These are phyloP conservation scores for Agelastica alni DNA, from an alignment of 2,888 invertebrate species.

Conservation along the genomic window DNA sequence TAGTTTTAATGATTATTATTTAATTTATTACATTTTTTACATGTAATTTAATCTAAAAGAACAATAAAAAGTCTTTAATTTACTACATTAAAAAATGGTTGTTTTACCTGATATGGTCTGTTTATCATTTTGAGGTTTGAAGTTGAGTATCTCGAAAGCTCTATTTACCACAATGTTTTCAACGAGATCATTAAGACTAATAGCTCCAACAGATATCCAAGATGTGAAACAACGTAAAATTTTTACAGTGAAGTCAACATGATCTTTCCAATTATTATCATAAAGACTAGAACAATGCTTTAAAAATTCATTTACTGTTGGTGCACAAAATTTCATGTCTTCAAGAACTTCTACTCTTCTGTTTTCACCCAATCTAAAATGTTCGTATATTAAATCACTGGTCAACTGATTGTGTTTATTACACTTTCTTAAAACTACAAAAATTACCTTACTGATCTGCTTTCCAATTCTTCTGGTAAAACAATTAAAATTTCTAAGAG, in stretches of 20 bases:
- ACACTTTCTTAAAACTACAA: slow-evolving; percentile 7
- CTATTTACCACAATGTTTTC: slow-evolving; percentile 74
- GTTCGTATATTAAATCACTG: no score
- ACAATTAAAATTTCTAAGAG: slow-evolving; percentile 91
- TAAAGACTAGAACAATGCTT: slow-evolving; percentile 73
- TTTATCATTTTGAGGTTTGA: slow-evolving; percentile 47
- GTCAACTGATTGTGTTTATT: no score
- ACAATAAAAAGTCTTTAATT: no score
- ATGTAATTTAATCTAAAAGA: no score
- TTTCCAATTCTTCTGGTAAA: slow-evolving; percentile 93
- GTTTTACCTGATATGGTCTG: slow-evolving; percentile 27
- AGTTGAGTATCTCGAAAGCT: slow-evolving; percentile 68
- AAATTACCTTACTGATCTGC: slow-evolving; percentile 66
- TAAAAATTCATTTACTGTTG: slow-evolving; percentile 78
- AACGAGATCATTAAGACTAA: slow-evolving; percentile 74
- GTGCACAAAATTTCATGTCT: slow-evolving; percentile 76
- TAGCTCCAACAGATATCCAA: slow-evolving; percentile 85
- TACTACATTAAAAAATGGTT: not conserved
- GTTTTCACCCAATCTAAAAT: slow-evolving; percentile 89
- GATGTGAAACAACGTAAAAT: slow-evolving; percentile 87
- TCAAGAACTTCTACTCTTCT: slow-evolving; percentile 82
- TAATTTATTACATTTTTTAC: no score
- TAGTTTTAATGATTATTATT: no score
- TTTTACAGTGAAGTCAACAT: slow-evolving; percentile 70
- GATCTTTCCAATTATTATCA: slow-evolving; percentile 67